These are phyloP conservation scores for Phorcus lineatus DNA, from an alignment of 2,888 invertebrate species.

Conservation along the genomic window DNA sequence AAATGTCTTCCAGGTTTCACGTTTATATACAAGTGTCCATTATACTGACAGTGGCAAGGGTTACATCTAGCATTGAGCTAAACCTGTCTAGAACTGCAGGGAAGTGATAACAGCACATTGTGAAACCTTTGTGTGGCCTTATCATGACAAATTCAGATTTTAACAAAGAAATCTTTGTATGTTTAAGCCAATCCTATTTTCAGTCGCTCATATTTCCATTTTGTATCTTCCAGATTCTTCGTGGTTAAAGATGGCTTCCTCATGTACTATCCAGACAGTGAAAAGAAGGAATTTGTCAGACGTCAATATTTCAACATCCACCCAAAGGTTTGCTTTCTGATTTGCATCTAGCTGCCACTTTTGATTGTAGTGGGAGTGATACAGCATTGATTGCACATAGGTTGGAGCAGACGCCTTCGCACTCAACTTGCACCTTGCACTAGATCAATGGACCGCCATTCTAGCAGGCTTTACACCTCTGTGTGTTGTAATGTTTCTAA, in stretches of 20 bases:
- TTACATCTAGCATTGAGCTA: no score
- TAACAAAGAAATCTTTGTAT: no score
- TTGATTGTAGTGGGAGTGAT: neutral
- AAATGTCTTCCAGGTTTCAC: no score
- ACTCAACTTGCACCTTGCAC: neutral
- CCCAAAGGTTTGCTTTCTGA: conserved; percentile 69
- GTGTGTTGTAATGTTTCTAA: neutral
- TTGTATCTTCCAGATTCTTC: conserved; percentile 73
- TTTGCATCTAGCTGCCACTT: neutral
- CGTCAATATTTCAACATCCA: conserved; percentile 71
- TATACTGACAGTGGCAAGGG: no score
- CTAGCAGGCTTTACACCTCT: neutral
- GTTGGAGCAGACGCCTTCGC: neutral
- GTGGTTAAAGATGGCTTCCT: conserved; percentile 77
- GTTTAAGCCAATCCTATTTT: no score
- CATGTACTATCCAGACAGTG: conserved; percentile 75
- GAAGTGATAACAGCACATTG: no score
- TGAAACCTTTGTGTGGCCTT: no score
- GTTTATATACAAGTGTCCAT: no score
- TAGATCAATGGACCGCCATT: neutral
- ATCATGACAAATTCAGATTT: no score
- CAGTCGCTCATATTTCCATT: no score
- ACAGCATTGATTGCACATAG: neutral
- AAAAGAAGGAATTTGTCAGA: conserved; percentile 72
- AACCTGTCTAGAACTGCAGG: no score